Evolutionary conservation across 2,888 invertebrate genomes (phyloP).

Genomic region (Erynnis tages): DNA sequence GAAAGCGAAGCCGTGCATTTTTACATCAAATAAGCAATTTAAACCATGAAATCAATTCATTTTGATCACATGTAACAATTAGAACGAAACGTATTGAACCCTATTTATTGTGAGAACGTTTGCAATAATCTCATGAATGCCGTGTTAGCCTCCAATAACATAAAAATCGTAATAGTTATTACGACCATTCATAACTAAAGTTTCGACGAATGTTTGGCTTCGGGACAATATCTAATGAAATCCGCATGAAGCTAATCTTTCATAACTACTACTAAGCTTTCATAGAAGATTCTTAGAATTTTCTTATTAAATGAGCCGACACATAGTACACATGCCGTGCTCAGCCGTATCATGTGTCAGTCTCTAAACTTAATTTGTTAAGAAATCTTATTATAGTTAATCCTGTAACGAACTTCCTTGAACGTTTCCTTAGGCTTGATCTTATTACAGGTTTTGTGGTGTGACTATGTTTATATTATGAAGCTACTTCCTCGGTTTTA

Average conservation of each 20-base stretch:
- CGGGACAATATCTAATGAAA: conserved; percentile 19
- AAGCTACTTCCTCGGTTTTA: too few species aligned
- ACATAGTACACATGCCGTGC: too few species aligned
- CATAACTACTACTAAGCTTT: too few species aligned
- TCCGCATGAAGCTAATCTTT: neutral
- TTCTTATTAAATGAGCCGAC: too few species aligned
- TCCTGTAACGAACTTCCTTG: conserved; percentile 11
- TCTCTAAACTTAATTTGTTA: conserved; percentile 5
- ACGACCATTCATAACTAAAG: conserved; percentile 6
- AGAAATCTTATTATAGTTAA: conserved; percentile 18
- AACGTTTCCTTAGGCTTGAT: neutral
- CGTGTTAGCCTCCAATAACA: conserved; percentile 13
- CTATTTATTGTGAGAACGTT: conserved; percentile 16
- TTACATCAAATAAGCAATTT: too few species aligned
- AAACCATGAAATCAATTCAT: too few species aligned
- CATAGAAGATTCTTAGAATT: too few species aligned
- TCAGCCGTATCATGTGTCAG: conserved; percentile 4
- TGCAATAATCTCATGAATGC: conserved; percentile 12
- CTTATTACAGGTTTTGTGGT: neutral
- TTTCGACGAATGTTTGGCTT: conserved; percentile 17
- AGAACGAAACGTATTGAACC: neutral
- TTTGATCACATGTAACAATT: too few species aligned
- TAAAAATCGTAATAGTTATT: conserved; percentile 23
- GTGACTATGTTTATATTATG: neutral
- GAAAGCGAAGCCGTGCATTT: too few species aligned